Evolutionary conservation across 2,888 invertebrate genomes (phyloP).

Genomic region (Dynastes hyllus): DNA sequence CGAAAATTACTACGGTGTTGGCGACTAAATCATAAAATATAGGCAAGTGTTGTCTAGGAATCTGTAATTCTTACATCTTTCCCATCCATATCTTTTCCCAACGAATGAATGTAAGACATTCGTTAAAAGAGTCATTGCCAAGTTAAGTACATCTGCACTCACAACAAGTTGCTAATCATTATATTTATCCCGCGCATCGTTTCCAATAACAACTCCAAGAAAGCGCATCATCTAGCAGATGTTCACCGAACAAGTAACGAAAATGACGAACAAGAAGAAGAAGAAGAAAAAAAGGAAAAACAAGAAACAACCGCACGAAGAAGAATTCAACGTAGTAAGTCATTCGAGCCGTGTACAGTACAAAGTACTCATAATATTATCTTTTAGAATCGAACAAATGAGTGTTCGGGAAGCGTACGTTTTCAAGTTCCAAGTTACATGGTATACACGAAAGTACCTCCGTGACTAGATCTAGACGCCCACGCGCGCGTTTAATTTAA

Average conservation of each 20-base stretch:
- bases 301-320: constrained; percentile 2
- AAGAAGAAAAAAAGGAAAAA: constrained; percentile 1
- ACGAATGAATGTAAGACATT: too few relatives aligned
- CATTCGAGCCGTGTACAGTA: constrained; percentile 12
- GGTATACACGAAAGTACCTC: background rate
- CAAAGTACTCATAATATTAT: constrained; percentile 37
- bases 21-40: too few relatives aligned
- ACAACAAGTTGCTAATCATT: background rate
- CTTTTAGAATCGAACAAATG: constrained; percentile 25
- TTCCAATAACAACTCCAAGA: background rate
- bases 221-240: background rate
- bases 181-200: background rate
- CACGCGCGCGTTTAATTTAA: constrained; percentile 37
- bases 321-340: constrained; percentile 13
- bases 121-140: too few relatives aligned
- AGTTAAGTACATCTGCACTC: background rate
- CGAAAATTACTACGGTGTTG: too few relatives aligned
- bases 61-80: too few relatives aligned
- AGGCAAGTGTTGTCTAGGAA: too few relatives aligned
- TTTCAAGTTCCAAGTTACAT: constrained; percentile 22
- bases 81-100: too few relatives aligned
- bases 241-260: constrained; percentile 1
- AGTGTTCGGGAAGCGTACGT: constrained; percentile 23
- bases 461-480: constrained; percentile 29
- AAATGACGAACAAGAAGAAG: background rate